Evolutionary conservation across 2,888 invertebrate genomes (phyloP), one percentile per base, ranked within the genome.

Genomic region (Lucinisca nassula): DNA sequence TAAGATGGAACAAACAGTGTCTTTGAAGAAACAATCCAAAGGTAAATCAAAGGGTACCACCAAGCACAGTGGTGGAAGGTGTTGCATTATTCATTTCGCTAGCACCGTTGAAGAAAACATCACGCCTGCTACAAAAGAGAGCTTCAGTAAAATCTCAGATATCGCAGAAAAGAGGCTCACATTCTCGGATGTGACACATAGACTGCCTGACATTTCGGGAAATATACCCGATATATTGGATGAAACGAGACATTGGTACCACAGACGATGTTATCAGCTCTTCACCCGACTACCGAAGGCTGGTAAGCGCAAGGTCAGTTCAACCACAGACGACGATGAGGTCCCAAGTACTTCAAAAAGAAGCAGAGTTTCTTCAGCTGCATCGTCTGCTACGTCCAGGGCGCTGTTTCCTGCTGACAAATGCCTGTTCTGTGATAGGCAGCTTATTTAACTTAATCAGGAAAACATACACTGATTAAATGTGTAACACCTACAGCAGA

Each of bases 341-440:
- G 1, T 40, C 24, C 67, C 74, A 32, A 72, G 79, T 38, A 51
- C 74, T 8, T 73, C 84, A 35, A 84, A 84, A 37, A 55, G 70
- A 49, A 73, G 38, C 3, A 30, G 49, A 21, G n/a, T 37, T 21
- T 45, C 32, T 24, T n/a, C 49, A 8, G 49, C 72, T 35, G 61
- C 40, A 17, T 58, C 58, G 27, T 27, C 58, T 35, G 61, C 40
- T 30, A 27, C 58, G 27, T 27, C 58, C n/a, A 55, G 14, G 0
- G 61, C 74, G 0, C 27, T 82, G 24, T 79, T 86, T 76, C 82
- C 86, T 17, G 17, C 61, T 1, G 77, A 85, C 67, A 58, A 82
- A 32, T 88, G 85, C 40, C 27, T 88, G 17, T 88, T 88, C 35
- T 88, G 79, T 73, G 77, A 67, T 32, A 61, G 85, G 73, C 73